Evolutionary conservation across 2,113 vertebrate species (phyloP).

Genomic region (Syngnathus scovelli): DNA sequence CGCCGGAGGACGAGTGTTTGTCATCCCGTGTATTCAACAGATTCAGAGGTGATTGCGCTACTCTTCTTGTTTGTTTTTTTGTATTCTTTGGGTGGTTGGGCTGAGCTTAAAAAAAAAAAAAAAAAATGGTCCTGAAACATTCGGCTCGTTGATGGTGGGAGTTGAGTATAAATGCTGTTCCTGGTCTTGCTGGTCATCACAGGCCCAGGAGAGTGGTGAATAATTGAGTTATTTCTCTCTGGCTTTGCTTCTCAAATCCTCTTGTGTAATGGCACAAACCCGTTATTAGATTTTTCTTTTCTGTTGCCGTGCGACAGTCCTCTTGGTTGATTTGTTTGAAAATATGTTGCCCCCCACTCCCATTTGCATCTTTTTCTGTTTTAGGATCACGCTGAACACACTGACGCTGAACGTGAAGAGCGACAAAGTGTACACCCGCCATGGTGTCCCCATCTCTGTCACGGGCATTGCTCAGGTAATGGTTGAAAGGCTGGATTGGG

Average conservation of each 20-base stretch:
- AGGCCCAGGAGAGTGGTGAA: background rate
- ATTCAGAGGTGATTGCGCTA: slow-evolving; percentile 79
- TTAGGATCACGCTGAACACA: slow-evolving; percentile 87
- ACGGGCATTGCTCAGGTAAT: slow-evolving; percentile 90
- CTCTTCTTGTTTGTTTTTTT: background rate
- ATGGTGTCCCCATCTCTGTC: slow-evolving; percentile 92
- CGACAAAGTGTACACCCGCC: slow-evolving; percentile 90
- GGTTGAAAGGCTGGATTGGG: background rate
- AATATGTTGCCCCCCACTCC: background rate
- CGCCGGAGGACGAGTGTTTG: slow-evolving; percentile 86
- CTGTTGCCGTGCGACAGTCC: background rate
- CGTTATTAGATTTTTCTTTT: background rate
- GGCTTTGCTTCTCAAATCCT: background rate
- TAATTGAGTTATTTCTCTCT: slow-evolving; percentile 1
- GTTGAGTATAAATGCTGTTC: background rate
- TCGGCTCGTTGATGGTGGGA: background rate
- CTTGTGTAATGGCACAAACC: background rate
- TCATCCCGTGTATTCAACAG: slow-evolving; percentile 83
- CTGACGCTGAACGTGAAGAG: slow-evolving; percentile 92
- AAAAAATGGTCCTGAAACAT: background rate
- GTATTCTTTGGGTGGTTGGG: background rate
- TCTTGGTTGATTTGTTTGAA: background rate
- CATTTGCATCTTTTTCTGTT: slow-evolving; percentile 5
- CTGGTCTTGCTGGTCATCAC: background rate
- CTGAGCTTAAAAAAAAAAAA: background rate